A percentile compares a stretch with the other conserved stretches of the same genome.
Evolutionary conservation across 2,888 invertebrate species (phyloP).

Genomic region (Xestia xanthographa): DNA sequence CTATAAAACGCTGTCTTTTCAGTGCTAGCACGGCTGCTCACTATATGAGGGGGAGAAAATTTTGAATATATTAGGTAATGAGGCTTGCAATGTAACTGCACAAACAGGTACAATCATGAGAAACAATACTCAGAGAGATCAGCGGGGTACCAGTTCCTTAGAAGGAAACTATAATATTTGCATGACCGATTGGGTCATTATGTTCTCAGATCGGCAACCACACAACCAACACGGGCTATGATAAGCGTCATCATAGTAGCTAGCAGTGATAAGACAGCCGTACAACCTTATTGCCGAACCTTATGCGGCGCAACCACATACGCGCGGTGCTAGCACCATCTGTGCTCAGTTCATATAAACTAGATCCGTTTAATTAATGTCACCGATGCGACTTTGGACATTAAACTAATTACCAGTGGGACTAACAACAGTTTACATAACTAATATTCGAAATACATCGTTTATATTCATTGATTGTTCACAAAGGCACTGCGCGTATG

Average conservation of each 20-base stretch:
- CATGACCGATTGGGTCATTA: slow-evolving; percentile 17
- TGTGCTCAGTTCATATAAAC: slow-evolving; percentile 16
- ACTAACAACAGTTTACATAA: slow-evolving; percentile 1
- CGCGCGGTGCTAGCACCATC: slow-evolving; percentile 39
- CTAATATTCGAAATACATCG: slow-evolving; percentile 17
- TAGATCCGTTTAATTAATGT: slow-evolving; percentile 15
- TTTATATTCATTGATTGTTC: background rate
- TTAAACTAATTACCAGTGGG: slow-evolving; percentile 2
- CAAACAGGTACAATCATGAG: slow-evolving; percentile 42
- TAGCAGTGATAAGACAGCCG: slow-evolving; percentile 75
- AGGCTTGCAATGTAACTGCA: slow-evolving; percentile 58
- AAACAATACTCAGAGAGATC: slow-evolving; percentile 48
- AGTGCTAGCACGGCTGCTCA: slow-evolving; percentile 69
- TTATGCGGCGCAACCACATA: slow-evolving; percentile 39
- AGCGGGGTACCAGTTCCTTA: background rate
- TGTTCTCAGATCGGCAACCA: slow-evolving; percentile 50
- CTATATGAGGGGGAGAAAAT: slow-evolving; percentile 34
- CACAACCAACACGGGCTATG: slow-evolving; percentile 25
- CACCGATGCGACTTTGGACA: background rate
- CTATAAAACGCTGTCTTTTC: slow-evolving; percentile 76
- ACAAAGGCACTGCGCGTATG: slow-evolving; percentile 46
- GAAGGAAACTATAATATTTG: background rate
- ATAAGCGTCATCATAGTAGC: slow-evolving; percentile 41
- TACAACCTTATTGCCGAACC: slow-evolving; percentile 57
- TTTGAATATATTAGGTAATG: slow-evolving; percentile 63